These are phyloP conservation scores for Trichonephila inaurata DNA, from an alignment of 1,140 invertebrate species.

Conservation along the genomic window DNA sequence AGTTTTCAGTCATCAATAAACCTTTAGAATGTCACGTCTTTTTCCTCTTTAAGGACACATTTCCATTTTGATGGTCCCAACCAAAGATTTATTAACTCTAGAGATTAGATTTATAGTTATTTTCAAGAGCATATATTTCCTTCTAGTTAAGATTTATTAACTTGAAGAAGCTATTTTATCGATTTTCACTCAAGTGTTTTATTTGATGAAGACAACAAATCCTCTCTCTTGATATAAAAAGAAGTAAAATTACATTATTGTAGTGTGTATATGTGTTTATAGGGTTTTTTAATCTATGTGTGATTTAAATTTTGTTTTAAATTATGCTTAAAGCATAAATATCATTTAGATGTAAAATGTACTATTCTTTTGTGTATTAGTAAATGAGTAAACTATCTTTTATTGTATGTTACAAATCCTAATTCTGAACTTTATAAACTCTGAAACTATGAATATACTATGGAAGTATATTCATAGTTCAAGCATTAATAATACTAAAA, in stretches of 20 bases:
- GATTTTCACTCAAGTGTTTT: neutral
- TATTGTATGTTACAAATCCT: too few relatives aligned
- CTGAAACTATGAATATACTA: too few relatives aligned
- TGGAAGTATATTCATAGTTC: too few relatives aligned
- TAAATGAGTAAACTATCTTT: too few relatives aligned
- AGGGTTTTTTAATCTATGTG: too few relatives aligned
- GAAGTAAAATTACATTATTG: neutral
- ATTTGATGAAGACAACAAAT: neutral
- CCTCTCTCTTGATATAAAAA: neutral
- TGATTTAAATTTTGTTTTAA: too few relatives aligned
- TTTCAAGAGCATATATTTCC: neutral
- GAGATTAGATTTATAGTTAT: conserved; percentile 16
- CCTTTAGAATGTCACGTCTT: neutral
- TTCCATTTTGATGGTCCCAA: neutral
- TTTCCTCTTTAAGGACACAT: neutral
- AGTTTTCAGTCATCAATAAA: conserved; percentile 13
- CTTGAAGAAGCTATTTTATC: neutral
- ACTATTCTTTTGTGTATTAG: too few relatives aligned
- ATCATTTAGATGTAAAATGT: too few relatives aligned
- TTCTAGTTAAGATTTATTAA: conserved; percentile 16
- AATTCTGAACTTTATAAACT: too few relatives aligned
- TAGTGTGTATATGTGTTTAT: too few relatives aligned
- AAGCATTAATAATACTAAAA: too few relatives aligned
- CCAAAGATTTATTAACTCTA: neutral
- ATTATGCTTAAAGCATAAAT: too few relatives aligned